Base-by-base conservation (phyloP, 2,888 invertebrate genomes). In the Alitta virens region DNA sequence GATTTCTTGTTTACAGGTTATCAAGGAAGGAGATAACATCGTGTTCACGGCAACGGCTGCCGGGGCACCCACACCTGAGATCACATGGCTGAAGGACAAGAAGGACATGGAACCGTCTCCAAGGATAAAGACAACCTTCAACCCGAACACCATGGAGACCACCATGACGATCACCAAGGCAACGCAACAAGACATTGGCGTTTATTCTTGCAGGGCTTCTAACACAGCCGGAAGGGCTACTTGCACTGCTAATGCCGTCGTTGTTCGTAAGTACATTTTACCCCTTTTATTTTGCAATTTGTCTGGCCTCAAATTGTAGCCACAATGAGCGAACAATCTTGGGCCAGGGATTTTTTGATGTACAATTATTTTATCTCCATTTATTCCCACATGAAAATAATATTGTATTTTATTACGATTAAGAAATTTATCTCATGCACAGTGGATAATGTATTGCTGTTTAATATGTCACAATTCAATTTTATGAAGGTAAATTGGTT, bases 121-220 rank as follows among this genome's bases (percentile, higher is more conserved):
- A 16, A 54, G 59, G n/a, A 56, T 63, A 40, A 52, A 54, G 23
- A 55, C 59, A 16, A 50, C n/a, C 26, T 68, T 68, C 42, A 62
- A 68, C 46, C 23, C 52, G 9, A 83, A 86, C 33, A 83, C 86
- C 52, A 89, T 90, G 2, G 75, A 87, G 23, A 91, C 90, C 70
- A 86, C 86, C 0, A 82, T 92, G 60, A 87, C 87, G 0, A 91
- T 92, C 67, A 90, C 90, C 74, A 90, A 91, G 82, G 90, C 90
- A 0, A 89, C 90, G 74, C 86, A 88, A 0, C 91, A 90, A 73
- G 91, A 93, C 78, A 89, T 91, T 0, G 91, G 90, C 0, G 85
- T 85, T 56, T 98, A 97, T 81, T 94, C 94, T 7, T 94, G 95
- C 78, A 86, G 94, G 65, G 96, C 96, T n/a, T 90, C 90, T 1